Conservation (phyloP, 2,113 vertebrate species). For the Paramormyrops kingsleyae region DNA sequence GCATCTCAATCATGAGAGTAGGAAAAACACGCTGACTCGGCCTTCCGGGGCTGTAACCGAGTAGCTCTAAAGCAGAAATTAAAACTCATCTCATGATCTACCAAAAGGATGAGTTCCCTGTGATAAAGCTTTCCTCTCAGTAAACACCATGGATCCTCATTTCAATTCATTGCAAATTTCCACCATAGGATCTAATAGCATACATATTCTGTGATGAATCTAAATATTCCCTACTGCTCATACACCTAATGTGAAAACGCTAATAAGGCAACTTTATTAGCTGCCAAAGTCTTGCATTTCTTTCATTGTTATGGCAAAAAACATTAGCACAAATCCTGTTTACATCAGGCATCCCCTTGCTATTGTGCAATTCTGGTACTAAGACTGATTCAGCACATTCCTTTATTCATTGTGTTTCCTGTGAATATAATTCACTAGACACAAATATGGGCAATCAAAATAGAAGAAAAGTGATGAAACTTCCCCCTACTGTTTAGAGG, state of each 20-base stretch:
- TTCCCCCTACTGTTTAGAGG: not conserved
- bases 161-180: not conserved
- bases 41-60: not conserved
- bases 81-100: not conserved
- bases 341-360: not conserved
- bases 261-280: not conserved
- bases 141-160: not conserved
- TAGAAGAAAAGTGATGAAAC: not conserved
- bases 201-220: not conserved
- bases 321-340: not conserved
- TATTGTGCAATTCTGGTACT: not conserved
- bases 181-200: not conserved
- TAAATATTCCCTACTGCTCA: not conserved
- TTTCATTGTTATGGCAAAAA: not conserved
- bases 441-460: not conserved
- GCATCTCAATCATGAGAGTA: not conserved
- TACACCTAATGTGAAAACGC: not conserved
- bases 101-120: not conserved
- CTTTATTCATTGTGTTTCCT: not conserved
- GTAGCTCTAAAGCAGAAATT: not conserved
- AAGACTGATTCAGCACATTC: not conserved
- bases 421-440: not conserved
- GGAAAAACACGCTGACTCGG: not conserved
- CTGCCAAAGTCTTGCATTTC: not conserved
- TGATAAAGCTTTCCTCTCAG: not conserved